Percentiles rank a stretch among this genome's conserved stretches.
Evolutionary conservation across 2,797 vertebrate species (phyloP).

Genomic region (Merluccius polli): DNA sequence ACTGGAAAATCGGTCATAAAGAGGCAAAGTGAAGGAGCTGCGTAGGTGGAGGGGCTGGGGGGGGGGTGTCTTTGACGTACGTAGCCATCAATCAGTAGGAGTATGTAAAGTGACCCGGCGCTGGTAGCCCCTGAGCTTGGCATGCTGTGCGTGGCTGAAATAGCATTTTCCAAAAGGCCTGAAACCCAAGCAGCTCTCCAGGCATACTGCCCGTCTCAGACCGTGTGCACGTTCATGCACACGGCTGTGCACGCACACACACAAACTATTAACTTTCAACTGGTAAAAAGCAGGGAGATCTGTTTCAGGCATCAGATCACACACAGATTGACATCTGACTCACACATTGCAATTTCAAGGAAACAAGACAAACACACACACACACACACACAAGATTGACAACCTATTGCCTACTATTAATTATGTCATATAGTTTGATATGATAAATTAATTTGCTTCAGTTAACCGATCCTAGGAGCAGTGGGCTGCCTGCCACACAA

Average conservation of each 20-base stretch:
- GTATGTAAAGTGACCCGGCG: slow-evolving; percentile 35
- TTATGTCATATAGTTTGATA: too few species aligned
- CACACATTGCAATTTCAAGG: too few species aligned
- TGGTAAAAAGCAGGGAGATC: neutral
- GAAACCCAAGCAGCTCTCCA: slow-evolving; percentile 40
- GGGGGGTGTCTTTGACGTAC: slow-evolving; percentile 23
- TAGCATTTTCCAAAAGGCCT: slow-evolving; percentile 39
- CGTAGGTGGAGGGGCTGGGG: neutral
- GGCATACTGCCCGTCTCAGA: slow-evolving; percentile 28
- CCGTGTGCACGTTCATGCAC: too few species aligned
- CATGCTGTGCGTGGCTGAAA: slow-evolving; percentile 45
- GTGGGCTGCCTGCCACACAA: too few species aligned
- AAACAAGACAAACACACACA: too few species aligned
- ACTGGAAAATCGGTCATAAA: neutral
- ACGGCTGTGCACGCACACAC: neutral
- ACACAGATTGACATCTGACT: neutral
- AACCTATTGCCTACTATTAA: too few species aligned
- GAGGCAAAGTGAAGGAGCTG: neutral
- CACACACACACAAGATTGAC: too few species aligned
- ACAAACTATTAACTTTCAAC: neutral
- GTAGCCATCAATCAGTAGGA: slow-evolving; percentile 31
- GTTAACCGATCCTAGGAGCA: too few species aligned
- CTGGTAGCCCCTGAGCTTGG: slow-evolving; percentile 31
- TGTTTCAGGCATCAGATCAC: neutral
- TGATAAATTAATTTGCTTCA: too few species aligned